Percentiles rank a stretch among this genome's conserved stretches.
These are phyloP conservation scores for Chrysolina oricalcia DNA, from an alignment of 2,888 invertebrate species.

Conservation along the genomic window DNA sequence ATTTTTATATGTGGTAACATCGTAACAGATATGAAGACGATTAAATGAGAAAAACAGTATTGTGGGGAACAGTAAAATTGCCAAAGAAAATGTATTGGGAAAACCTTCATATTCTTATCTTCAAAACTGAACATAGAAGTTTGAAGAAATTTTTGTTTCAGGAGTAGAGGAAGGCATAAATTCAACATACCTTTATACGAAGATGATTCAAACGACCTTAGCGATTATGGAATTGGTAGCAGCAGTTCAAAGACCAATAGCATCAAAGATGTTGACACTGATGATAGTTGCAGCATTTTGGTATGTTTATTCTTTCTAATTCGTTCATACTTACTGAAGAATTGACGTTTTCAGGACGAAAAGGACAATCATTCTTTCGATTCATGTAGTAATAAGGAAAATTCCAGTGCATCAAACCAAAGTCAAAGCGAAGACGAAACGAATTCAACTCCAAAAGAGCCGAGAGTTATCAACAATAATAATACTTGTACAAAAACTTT, in stretches of 20 bases:
- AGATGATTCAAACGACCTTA: slow-evolving; percentile 88
- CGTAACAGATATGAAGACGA: too few species aligned
- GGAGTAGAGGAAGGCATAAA: slow-evolving; percentile 76
- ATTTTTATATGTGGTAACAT: too few species aligned
- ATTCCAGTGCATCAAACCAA: slow-evolving; percentile 65
- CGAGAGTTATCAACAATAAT: slow-evolving; percentile 70
- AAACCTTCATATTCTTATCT: too few species aligned
- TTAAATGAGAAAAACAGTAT: too few species aligned
- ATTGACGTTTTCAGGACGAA: slow-evolving; percentile 61
- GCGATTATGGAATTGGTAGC: slow-evolving; percentile 83
- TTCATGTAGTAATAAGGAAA: slow-evolving; percentile 62
- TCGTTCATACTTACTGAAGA: not conserved
- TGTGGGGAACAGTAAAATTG: too few species aligned
- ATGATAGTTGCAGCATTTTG: slow-evolving; percentile 66
- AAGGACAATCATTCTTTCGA: slow-evolving; percentile 63
- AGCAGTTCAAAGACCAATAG: slow-evolving; percentile 67
- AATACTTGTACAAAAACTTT: slow-evolving; percentile 72
- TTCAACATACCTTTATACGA: slow-evolving; percentile 81
- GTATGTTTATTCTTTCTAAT: slow-evolving; percentile 56
- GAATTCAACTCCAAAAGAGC: slow-evolving; percentile 47
- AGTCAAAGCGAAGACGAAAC: slow-evolving; percentile 67
- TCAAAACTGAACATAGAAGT: not conserved
- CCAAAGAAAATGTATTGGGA: too few species aligned
- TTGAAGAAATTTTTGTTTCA: slow-evolving; percentile 53
- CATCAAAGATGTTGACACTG: slow-evolving; percentile 68